Evolutionary conservation across 2,797 vertebrate species (phyloP).

Genomic region (Sebastiscus albofasciatus): DNA sequence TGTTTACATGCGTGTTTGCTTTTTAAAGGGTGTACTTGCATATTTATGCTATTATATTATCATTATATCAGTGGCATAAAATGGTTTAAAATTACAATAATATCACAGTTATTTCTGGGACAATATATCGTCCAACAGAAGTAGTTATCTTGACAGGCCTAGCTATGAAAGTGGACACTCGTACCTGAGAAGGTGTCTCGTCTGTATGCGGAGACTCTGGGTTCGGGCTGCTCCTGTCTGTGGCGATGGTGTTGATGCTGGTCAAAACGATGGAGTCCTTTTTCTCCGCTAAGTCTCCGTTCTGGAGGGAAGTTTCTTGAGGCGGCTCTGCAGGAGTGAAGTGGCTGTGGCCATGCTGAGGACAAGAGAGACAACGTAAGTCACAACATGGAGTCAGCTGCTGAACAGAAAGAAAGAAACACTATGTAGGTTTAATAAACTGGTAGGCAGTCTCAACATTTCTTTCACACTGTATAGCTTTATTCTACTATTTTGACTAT

Average conservation of each 20-base stretch:
- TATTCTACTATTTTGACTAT: neutral
- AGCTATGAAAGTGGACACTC: no score
- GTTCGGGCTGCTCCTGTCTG: constrained; percentile 59
- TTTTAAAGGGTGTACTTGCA: no score
- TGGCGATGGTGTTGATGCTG: constrained; percentile 55
- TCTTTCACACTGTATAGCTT: neutral
- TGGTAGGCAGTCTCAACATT: no score
- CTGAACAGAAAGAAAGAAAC: neutral
- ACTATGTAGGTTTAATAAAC: neutral
- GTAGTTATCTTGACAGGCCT: no score
- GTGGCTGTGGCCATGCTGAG: constrained; percentile 79
- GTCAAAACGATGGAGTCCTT: constrained; percentile 66
- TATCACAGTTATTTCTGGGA: no score
- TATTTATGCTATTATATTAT: no score
- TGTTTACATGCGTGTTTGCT: no score
- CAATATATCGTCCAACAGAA: no score
- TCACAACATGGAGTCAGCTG: neutral
- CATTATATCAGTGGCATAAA: no score
- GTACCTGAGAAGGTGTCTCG: constrained; percentile 33
- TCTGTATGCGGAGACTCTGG: constrained; percentile 13
- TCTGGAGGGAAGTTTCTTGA: constrained; percentile 61
- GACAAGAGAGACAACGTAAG: neutral
- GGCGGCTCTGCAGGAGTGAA: constrained; percentile 56
- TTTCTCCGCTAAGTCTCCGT: constrained; percentile 61
- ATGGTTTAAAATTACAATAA: no score